Conservation (phyloP, 2,113 vertebrate genomes). For the Odocoileus virginianus region DNA sequence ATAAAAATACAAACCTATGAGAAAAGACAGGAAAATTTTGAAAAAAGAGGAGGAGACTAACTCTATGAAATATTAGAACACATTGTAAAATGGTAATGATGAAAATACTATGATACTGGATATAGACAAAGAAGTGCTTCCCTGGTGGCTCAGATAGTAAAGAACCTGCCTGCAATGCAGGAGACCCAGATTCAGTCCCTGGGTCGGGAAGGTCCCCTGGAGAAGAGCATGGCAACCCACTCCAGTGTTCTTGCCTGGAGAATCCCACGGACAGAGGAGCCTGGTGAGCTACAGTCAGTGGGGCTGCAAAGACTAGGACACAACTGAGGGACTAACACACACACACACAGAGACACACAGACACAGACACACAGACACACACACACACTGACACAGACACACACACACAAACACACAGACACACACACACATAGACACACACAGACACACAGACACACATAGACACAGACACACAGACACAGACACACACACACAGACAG, state of each 20-base stretch:
- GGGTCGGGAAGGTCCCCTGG: not conserved
- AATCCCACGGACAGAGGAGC: not conserved
- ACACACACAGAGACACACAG: too few relatives aligned
- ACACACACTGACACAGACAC: too few relatives aligned
- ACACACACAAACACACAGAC: too few relatives aligned
- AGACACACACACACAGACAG: fast-evolving
- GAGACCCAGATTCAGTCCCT: fast-evolving
- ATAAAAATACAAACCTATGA: not conserved
- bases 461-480: too few relatives aligned
- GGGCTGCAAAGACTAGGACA: not conserved
- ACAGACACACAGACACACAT: fast-evolving
- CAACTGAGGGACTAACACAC: not conserved
- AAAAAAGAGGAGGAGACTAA: not conserved
- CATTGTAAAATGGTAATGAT: not conserved
- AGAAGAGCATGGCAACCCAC: fast-evolving
- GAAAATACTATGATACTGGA: not conserved
- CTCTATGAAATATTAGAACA: not conserved
- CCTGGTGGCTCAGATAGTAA: not conserved
- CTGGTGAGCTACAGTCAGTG: not conserved
- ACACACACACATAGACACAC: too few relatives aligned
- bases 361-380: too few relatives aligned
- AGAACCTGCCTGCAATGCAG: not conserved
- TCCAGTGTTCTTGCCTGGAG: not conserved
- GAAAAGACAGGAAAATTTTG: not conserved
- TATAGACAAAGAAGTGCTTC: not conserved